These are phyloP conservation scores for Zygaena filipendulae DNA, from an alignment of 2,888 invertebrate genomes.

Conservation along the genomic window DNA sequence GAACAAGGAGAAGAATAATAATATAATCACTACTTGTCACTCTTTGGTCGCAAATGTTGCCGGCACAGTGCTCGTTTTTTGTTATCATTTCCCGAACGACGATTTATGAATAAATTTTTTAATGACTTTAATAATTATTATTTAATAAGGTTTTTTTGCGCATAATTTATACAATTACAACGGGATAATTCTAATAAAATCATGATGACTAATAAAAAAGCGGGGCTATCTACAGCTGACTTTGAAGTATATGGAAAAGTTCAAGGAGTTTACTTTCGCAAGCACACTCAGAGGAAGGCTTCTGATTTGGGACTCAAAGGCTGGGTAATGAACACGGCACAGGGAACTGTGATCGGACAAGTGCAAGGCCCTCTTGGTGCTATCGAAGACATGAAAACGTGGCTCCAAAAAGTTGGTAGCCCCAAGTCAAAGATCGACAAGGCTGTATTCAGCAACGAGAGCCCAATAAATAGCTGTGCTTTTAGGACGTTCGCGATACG, in stretches of 20 bases:
- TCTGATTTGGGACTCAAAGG: conserved; percentile 72
- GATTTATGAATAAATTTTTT: no score
- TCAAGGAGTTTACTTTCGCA: conserved; percentile 66
- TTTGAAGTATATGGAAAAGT: conserved; percentile 73
- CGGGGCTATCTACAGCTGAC: conserved; percentile 37
- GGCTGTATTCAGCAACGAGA: conserved; percentile 72
- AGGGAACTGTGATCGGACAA: conserved; percentile 75
- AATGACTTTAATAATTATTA: no score
- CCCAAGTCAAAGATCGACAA: conserved; percentile 76
- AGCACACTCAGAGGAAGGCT: conserved; percentile 75
- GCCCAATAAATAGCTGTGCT: conserved; percentile 50
- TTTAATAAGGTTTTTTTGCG: background rate
- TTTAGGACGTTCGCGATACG: conserved; percentile 59
- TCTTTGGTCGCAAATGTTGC: no score
- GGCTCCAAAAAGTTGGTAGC: conserved; percentile 72
- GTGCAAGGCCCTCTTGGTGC: conserved; percentile 70
- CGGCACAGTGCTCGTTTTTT: no score
- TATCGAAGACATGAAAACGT: conserved; percentile 70
- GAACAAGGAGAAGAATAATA: no score
- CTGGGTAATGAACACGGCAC: conserved; percentile 80
- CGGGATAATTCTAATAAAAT: no score
- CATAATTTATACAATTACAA: no score
- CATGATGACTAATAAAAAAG: conserved; percentile 20
- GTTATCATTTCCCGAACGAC: no score
- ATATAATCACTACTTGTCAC: no score